Base-by-base conservation (phyloP, 2,888 invertebrate genomes). In the Cephus runcator region DNA sequence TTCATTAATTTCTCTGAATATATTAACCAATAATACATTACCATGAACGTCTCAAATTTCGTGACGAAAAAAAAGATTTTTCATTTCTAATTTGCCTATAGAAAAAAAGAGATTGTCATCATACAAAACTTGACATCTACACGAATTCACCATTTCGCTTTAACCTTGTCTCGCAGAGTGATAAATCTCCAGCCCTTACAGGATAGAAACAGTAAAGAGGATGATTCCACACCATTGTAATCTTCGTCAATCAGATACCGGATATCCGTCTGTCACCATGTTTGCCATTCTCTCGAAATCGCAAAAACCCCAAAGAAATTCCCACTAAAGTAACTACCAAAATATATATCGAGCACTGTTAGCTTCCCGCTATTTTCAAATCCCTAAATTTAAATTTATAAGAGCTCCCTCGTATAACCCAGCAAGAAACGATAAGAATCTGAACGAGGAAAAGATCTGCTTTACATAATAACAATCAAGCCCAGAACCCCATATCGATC, bases 241-340 rank as follows among this genome's bases (percentile, higher is more conserved):
- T 73, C 74, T 69, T 73, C 68, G 76, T 73, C 73, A 69, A 77
- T 74, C 76, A 77, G 68, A 79, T 36, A 34, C 76, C 75, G 80
- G 80, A 80, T 69, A 56, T 80, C 80, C 80, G 79, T 40, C 74
- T 77, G 79, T 79, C 80, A 76, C 69, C 31, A 73, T 79, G 77
- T 79, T 75, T 79, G 69, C 77, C 73, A 40, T 73, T 73, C 80
- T 77, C 79, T 79, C 77, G 73, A 76, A 75, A 34, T 34, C 71
- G 71, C 71, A 31, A 71, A 71, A 71, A 71, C 71, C 71, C 12
- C 33, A 31, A 23, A 15, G 71, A 71, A 12, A 34, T 31, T 31
- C 33, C 12, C 71, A 71, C 71, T 23, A 12, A 31, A 71, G 31
- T 31, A 12, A 34, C 4, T 31, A 71, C 31, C 11, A 33, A 34